Conservation (phyloP, 1,140 invertebrate genomes). For the Helicoverpa armigera region DNA sequence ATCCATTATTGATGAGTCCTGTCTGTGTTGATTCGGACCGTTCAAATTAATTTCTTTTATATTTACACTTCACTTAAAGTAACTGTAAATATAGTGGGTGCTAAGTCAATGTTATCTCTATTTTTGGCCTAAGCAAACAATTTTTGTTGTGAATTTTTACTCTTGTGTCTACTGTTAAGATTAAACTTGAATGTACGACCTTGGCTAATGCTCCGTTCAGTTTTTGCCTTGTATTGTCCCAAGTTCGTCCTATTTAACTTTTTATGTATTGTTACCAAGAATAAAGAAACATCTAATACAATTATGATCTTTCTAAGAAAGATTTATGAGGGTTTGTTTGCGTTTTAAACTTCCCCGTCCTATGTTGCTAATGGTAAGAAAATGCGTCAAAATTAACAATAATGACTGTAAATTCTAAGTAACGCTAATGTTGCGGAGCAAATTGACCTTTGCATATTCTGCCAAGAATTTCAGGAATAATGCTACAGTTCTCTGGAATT, state of each 20-base stretch:
- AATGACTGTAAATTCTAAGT: slow-evolving; percentile 23
- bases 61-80: background rate
- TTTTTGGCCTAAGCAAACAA: slow-evolving; percentile 22
- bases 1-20: too few relatives aligned
- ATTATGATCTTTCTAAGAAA: slow-evolving; percentile 25
- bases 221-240: slow-evolving; percentile 12
- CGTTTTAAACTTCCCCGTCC: slow-evolving; percentile 5
- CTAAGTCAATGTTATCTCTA: slow-evolving; percentile 20
- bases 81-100: slow-evolving; percentile 10
- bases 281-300: slow-evolving; percentile 25
- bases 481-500: background rate
- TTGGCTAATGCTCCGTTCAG: slow-evolving; percentile 14
- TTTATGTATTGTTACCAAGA: slow-evolving; percentile 21
- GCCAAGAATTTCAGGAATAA: background rate
- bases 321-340: slow-evolving; percentile 14
- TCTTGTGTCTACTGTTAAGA: background rate
- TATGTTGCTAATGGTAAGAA: slow-evolving; percentile 18
- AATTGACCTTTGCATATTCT: slow-evolving; percentile 15
- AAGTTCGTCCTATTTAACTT: slow-evolving; percentile 17
- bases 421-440: slow-evolving; percentile 1
- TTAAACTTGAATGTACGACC: slow-evolving; percentile 26
- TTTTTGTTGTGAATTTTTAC: background rate
- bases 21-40: background rate
- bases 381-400: slow-evolving; percentile 18
- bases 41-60: background rate